Evolutionary conservation across 2,888 invertebrate species (phyloP).

Genomic region (Drosophila quinaria): DNA sequence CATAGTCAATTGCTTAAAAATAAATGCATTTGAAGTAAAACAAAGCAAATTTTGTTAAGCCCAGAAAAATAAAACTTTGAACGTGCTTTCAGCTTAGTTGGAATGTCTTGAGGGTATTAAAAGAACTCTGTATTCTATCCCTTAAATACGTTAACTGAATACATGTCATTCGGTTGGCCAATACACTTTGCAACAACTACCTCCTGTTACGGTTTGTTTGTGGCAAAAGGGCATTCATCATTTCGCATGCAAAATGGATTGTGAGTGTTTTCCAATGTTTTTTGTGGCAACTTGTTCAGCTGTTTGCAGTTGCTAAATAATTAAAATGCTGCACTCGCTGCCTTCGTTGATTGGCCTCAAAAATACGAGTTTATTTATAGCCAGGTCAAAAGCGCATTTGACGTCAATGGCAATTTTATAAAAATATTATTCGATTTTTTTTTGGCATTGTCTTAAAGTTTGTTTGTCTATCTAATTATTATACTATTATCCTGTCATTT

Average conservation of each 20-base stretch:
- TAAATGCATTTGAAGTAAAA: no score
- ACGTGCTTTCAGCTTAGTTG: no score
- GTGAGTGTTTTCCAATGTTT: conserved; percentile 33
- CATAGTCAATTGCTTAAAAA: no score
- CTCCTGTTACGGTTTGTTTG: background rate
- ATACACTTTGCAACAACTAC: background rate
- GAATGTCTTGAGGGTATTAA: no score
- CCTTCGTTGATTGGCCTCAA: conserved; percentile 16
- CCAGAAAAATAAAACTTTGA: no score
- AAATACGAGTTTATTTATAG: conserved; percentile 35
- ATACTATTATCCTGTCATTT: conserved; percentile 46
- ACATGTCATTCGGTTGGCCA: background rate
- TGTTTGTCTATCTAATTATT: background rate
- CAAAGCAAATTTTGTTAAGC: no score
- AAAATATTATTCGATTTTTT: background rate
- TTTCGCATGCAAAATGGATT: conserved; percentile 41
- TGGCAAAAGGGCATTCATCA: conserved; percentile 28
- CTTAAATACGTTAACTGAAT: background rate
- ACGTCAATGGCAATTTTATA: conserved; percentile 26
- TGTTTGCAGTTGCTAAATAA: conserved; percentile 40
- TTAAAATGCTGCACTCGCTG: conserved; percentile 29
- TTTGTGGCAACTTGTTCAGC: conserved; percentile 13
- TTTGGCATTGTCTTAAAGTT: conserved; percentile 1
- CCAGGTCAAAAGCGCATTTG: conserved; percentile 12
- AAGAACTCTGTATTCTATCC: no score